These are phyloP conservation scores for Osmoderma eremita DNA, from an alignment of 2,888 invertebrate species.

Conservation along the genomic window DNA sequence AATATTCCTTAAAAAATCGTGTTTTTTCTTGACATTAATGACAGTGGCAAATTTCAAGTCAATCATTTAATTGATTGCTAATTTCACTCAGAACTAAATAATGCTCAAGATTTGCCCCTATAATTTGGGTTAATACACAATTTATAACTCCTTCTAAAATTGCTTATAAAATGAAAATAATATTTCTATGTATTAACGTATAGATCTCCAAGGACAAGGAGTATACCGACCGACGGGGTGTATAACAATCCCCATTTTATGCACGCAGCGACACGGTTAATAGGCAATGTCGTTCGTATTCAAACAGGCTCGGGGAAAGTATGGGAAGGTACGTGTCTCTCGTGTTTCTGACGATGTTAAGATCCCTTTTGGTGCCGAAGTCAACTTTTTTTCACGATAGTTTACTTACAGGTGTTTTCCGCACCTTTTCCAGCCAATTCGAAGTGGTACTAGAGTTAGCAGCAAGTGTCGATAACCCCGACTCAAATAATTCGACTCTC, in stretches of 20 bases:
- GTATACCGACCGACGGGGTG: conserved; percentile 82
- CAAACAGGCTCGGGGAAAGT: conserved; percentile 84
- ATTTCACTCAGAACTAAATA: no score
- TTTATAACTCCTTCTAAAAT: no score
- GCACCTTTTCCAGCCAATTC: conserved; percentile 88
- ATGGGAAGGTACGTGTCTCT: conserved; percentile 75
- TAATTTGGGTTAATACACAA: no score
- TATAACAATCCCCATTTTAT: conserved; percentile 91
- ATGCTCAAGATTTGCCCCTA: no score
- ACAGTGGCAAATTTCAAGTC: no score
- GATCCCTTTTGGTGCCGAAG: background rate
- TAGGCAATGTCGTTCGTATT: conserved; percentile 84
- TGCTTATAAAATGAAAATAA: no score
- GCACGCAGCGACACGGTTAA: conserved; percentile 87
- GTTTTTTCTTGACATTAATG: no score
- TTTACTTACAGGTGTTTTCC: conserved; percentile 70
- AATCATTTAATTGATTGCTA: no score
- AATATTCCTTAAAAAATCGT: no score
- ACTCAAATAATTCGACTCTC: conserved; percentile 64
- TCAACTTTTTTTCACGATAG: conserved; percentile 11
- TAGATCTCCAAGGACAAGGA: conserved; percentile 77
- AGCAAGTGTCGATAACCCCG: conserved; percentile 79
- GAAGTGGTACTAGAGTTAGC: conserved; percentile 89
- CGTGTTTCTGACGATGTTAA: conserved; percentile 59
- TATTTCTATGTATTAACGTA: conserved; percentile 32